Conservation (phyloP, 1,140 invertebrate genomes). For the Pogonomyrmex californicus region DNA sequence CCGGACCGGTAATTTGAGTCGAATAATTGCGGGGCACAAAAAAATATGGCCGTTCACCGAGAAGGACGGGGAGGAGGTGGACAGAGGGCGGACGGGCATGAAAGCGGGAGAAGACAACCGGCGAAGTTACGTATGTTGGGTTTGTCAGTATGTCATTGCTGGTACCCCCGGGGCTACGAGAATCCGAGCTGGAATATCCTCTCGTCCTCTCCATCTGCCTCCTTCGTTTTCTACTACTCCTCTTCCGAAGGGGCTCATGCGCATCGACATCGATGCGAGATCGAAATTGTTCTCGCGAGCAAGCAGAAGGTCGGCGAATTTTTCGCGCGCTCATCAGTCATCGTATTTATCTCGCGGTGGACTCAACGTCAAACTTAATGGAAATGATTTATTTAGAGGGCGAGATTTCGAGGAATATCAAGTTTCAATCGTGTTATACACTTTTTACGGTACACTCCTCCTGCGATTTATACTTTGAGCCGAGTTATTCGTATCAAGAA, state of each 20-base stretch:
- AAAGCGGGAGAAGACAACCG: slow-evolving; percentile 59
- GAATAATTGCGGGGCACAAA: slow-evolving; percentile 83
- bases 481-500: slow-evolving; percentile 56
- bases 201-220: slow-evolving; percentile 10
- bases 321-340: slow-evolving; percentile 37
- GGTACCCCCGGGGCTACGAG: slow-evolving; percentile 75
- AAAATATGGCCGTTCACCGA: slow-evolving; percentile 80
- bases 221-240: slow-evolving; percentile 33
- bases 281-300: slow-evolving; percentile 26
- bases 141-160: slow-evolving; percentile 83
- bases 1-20: slow-evolving; percentile 81
- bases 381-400: slow-evolving; percentile 16
- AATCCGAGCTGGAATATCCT: slow-evolving; percentile 54
- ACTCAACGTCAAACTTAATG: slow-evolving; percentile 23
- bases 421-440: slow-evolving; percentile 21
- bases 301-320: slow-evolving; percentile 9
- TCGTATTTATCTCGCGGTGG: slow-evolving; percentile 9
- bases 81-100: neutral
- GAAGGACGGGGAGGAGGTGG: slow-evolving; percentile 55
- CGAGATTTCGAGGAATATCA: slow-evolving; percentile 39
- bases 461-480: slow-evolving; percentile 34
- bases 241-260: neutral
- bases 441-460: slow-evolving; percentile 4
- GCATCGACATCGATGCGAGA: neutral
- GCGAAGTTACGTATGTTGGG: slow-evolving; percentile 78